Percentiles rank a stretch among this genome's conserved stretches.
Conservation (phyloP, 2,113 vertebrate species). For the Ranitomeya imitator region DNA sequence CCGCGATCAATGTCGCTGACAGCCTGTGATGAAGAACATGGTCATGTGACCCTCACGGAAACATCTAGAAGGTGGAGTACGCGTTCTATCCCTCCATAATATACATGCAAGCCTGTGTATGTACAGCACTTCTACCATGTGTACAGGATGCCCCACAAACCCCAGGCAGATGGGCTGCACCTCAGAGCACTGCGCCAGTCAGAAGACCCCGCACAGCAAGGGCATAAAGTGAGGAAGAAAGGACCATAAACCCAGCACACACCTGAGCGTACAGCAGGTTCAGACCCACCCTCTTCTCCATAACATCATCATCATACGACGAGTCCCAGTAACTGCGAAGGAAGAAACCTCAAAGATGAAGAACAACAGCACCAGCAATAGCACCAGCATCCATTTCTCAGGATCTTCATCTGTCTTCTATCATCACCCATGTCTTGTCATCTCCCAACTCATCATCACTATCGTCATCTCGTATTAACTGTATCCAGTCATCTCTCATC, state of each 20-base stretch:
- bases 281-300: conserved; percentile 92
- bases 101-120: too few species aligned
- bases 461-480: not conserved
- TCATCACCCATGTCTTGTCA: too few species aligned
- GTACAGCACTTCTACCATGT: too few species aligned
- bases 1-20: conserved; percentile 93
- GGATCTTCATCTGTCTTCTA: too few species aligned
- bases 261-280: conserved; percentile 96
- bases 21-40: conserved; percentile 71
- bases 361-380: not conserved
- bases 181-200: too few species aligned
- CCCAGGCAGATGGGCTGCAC: too few species aligned
- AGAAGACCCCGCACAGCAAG: too few species aligned
- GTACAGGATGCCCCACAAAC: too few species aligned
- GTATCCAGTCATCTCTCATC: too few species aligned
- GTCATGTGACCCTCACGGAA: not conserved
- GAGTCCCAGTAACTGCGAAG: conserved; percentile 92
- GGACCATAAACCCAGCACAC: conserved; percentile 46
- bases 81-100: too few species aligned
- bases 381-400: not conserved
- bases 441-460: not conserved
- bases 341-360: not conserved
- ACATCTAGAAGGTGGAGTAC: too few species aligned
- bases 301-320: conserved; percentile 89
- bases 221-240: too few species aligned